Conservation (phyloP, 2,888 invertebrate genomes). For the Nemoura dubitans region DNA sequence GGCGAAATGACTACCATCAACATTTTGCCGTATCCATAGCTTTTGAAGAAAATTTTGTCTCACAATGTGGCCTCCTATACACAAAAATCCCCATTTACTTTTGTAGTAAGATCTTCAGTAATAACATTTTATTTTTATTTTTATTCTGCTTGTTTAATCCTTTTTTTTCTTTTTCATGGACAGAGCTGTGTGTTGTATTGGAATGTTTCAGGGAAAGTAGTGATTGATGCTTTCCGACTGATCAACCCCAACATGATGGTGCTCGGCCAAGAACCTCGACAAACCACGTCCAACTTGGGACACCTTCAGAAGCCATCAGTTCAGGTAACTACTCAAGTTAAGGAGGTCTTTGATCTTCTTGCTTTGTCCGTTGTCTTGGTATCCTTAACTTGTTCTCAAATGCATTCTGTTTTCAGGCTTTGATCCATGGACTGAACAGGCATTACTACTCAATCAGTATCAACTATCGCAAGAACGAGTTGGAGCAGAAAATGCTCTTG, state of each 20-base stretch:
- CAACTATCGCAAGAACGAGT: conserved; percentile 97
- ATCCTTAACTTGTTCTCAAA: background rate
- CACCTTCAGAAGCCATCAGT: conserved; percentile 99
- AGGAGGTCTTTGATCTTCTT: background rate
- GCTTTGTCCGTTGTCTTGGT: background rate
- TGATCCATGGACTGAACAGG: conserved; percentile 97
- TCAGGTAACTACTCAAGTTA: conserved; percentile 68
- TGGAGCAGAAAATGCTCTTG: conserved; percentile 98
- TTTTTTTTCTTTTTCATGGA: background rate
- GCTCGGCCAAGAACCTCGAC: conserved; percentile 96
- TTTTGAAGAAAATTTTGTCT: no score
- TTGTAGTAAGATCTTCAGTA: no score
- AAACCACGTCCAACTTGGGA: conserved; percentile 98
- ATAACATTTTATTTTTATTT: no score
- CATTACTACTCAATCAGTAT: conserved; percentile 99
- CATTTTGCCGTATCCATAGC: no score
- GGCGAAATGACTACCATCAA: no score
- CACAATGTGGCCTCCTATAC: no score
- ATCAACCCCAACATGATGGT: conserved; percentile 99
- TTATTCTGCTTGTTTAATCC: background rate
- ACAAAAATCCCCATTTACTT: no score
- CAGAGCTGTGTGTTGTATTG: background rate
- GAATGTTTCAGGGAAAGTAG: conserved; percentile 74
- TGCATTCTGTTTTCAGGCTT: conserved; percentile 69
- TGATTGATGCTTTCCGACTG: conserved; percentile 99